Conservation (phyloP, 2,797 vertebrate genomes). For the Falco concolor region DNA sequence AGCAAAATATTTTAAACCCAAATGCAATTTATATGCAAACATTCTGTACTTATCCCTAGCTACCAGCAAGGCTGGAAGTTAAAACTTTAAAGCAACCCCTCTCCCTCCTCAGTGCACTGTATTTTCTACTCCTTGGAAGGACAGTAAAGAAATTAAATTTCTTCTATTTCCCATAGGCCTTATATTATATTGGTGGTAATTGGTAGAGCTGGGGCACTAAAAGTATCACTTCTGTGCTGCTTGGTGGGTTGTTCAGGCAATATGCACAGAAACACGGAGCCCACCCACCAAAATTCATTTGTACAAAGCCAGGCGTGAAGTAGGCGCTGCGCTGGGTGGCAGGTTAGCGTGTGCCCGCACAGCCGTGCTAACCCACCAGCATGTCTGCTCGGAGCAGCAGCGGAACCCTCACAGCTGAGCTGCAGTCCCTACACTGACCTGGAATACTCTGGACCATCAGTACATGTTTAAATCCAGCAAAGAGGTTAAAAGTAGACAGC, state of each 20-base stretch:
- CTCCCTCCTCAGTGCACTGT: background rate
- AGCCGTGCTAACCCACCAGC: fast-evolving
- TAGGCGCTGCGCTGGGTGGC: fast-evolving
- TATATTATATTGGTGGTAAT: background rate
- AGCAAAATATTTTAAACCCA: slow-evolving; percentile 20
- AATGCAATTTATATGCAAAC: background rate
- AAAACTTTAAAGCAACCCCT: background rate
- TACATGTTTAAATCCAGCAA: background rate
- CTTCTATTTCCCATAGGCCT: background rate
- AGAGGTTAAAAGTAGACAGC: background rate
- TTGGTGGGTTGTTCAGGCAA: background rate
- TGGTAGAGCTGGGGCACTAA: background rate
- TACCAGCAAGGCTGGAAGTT: background rate
- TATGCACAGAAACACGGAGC: background rate
- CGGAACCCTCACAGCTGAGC: fast-evolving
- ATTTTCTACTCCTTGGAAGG: background rate
- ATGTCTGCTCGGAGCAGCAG: fast-evolving
- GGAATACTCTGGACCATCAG: background rate
- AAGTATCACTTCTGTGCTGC: background rate
- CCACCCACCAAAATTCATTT: background rate
- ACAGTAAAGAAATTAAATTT: background rate
- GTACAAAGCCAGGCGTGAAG: background rate
- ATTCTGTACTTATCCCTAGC: background rate
- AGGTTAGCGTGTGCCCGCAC: fast-evolving
- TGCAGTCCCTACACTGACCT: background rate